phyloP scores from a whole-genome alignment of 2,888 invertebrate genomes.

The Dorcus parallelipipedus region DNA sequence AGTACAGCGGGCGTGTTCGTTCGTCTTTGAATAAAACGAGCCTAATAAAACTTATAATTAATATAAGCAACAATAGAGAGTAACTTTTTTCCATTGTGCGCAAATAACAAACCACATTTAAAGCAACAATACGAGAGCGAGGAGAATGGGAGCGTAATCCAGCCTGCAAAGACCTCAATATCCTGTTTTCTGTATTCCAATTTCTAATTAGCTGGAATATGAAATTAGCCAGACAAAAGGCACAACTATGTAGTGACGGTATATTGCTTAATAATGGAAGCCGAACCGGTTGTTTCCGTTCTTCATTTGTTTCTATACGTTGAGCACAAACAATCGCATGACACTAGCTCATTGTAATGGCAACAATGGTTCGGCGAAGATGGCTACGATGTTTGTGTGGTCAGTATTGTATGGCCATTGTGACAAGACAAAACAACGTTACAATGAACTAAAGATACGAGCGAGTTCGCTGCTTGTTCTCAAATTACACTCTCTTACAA shows the following conservation, averaged over 20 bases:
- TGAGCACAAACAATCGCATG: slow-evolving; percentile 44
- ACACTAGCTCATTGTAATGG: slow-evolving; percentile 42
- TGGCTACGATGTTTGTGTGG: slow-evolving; percentile 42
- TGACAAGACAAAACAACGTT: slow-evolving; percentile 39
- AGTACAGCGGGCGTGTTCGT: neutral
- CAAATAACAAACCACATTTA: slow-evolving; percentile 11
- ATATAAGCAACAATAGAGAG: neutral
- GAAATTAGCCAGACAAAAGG: slow-evolving; percentile 39
- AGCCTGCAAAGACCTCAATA: slow-evolving; percentile 34
- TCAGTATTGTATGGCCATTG: slow-evolving; percentile 41
- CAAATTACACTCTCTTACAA: slow-evolving; percentile 32
- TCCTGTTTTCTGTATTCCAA: slow-evolving; percentile 35
- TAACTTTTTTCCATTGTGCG: slow-evolving; percentile 1
- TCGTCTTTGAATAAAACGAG: neutral
- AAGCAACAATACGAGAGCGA: slow-evolving; percentile 4
- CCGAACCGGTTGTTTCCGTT: slow-evolving; percentile 44
- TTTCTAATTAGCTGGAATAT: slow-evolving; percentile 40
- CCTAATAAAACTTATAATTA: neutral
- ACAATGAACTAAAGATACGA: slow-evolving; percentile 38
- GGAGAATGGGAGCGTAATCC: slow-evolving; percentile 24
- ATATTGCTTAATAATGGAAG: slow-evolving; percentile 42
- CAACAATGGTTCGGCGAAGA: slow-evolving; percentile 41
- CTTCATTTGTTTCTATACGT: slow-evolving; percentile 44
- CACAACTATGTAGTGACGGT: slow-evolving; percentile 32
- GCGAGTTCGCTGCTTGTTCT: slow-evolving; percentile 31